These are phyloP conservation scores for Neuroterus valhalla DNA, from an alignment of 1,140 invertebrate species.

Conservation along the genomic window DNA sequence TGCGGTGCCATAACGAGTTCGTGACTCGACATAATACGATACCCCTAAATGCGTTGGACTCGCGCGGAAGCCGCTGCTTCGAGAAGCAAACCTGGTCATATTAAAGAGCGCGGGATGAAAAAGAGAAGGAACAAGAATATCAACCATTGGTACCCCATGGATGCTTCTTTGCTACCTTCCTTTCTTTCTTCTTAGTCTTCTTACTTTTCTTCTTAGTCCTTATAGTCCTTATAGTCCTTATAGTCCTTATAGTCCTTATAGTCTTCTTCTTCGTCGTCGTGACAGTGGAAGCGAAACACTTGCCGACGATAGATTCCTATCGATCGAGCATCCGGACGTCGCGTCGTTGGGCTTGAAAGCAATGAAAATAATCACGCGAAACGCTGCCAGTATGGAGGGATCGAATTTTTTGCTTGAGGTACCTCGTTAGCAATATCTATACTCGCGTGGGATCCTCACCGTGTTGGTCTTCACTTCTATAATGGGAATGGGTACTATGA, in stretches of 20 bases:
- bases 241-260: not conserved
- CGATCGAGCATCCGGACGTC: conserved; percentile 42
- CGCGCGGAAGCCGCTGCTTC: conserved; percentile 46
- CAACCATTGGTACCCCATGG: conserved; percentile 7
- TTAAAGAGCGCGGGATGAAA: conserved; percentile 55
- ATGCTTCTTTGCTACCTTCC: not conserved
- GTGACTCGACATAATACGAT: conserved; percentile 75
- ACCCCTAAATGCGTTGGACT: conserved; percentile 61
- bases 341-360: conserved; percentile 37
- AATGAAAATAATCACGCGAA: conserved; percentile 17
- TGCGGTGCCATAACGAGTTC: conserved; percentile 72
- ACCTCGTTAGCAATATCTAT: no score
- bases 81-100: conserved; percentile 34
- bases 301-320: conserved; percentile 36
- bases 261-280: not conserved
- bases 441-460: no score
- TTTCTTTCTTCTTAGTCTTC: conserved; percentile 39
- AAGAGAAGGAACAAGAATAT: conserved; percentile 53
- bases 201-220: not conserved
- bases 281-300: not conserved
- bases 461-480: no score
- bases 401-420: conserved; percentile 4
- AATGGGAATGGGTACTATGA: no score
- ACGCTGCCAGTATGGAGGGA: conserved; percentile 1
- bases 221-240: not conserved